Evolutionary conservation across 92 coral and sea anemone species (phyloP).

Genomic region (Phenganax stokvisi): DNA sequence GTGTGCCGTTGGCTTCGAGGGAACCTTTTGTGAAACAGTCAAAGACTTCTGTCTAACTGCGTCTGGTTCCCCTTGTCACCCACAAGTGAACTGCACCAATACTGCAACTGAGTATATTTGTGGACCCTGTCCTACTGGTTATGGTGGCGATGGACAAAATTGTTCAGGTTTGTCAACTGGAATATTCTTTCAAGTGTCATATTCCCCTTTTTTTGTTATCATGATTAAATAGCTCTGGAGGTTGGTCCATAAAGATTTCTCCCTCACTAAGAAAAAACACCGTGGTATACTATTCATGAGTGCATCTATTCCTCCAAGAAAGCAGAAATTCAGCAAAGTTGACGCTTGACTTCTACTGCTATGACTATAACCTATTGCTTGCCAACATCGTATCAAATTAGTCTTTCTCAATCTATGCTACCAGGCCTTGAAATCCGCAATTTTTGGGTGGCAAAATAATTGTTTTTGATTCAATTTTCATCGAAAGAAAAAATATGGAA

Average conservation of each 20-base stretch:
- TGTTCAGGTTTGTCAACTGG: conserved; percentile 50
- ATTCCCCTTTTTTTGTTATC: too few relatives aligned
- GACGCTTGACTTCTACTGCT: too few relatives aligned
- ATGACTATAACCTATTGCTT: not conserved
- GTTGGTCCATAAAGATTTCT: too few relatives aligned
- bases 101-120: conserved; percentile 54
- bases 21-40: conserved; percentile 55
- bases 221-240: too few relatives aligned
- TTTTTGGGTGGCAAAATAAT: too few relatives aligned
- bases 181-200: too few relatives aligned
- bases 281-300: too few relatives aligned
- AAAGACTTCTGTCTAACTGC: conserved; percentile 56
- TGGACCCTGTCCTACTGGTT: conserved; percentile 73
- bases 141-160: conserved; percentile 57
- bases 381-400: not conserved
- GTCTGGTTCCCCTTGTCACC: conserved; percentile 60
- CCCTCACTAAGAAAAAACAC: too few relatives aligned
- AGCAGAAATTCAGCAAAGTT: not conserved
- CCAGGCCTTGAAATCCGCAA: too few relatives aligned
- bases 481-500: too few relatives aligned
- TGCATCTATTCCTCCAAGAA: not conserved
- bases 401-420: not conserved
- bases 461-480: too few relatives aligned
- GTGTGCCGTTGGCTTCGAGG: conserved; percentile 59
- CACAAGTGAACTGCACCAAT: conserved; percentile 54